Base-by-base conservation (phyloP, 1,140 invertebrate species). In the Chironomus tepperi region DNA sequence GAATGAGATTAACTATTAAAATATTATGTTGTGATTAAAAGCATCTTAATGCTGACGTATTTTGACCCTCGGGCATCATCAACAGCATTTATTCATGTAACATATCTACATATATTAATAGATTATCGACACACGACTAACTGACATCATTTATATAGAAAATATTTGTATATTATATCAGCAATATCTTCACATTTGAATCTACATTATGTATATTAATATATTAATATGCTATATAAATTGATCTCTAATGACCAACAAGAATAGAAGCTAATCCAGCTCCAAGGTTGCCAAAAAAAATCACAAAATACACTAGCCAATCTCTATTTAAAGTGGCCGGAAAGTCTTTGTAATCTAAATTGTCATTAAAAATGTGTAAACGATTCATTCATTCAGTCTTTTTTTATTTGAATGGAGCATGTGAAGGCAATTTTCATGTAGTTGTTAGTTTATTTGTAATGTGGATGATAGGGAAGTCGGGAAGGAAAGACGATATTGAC, bases 201-300 rank as follows among this genome's bases (percentile, higher is more conserved):
- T 12, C 47, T 15, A n/a, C 10, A n/a, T 57, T 57, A 57, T 57
- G 47, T 57, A n/a, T 15, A 57, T 57, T 57, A 57, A 34, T 57
- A n/a, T 15, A 57, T 57, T 57, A 57, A 34, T 34, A 34, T 34
- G 24, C 24, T 57, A 12, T 57, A n/a, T 12, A 57, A n/a, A 15
- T n/a, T 57, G 47, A n/a, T 57, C 47, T 57, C 47, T 57, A 57
- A 57, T 57, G 47, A 57, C 5, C n/a, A 15, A 18, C 65, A 70
- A 70, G 65, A 70, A 70, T 16, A 70, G 65, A 70, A 70, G 65
- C 18, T 70, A 70, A 70, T n/a, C 18, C 18, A 70, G 5, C 65
- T 6, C 18, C 65, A 70, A 70, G 65, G 65, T 70, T 70, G 18
- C n/a, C 10, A 18, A 70, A 34, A 2, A 34, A 34, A 34, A n/a